phyloP scores from a whole-genome alignment of 2,113 vertebrate genomes.

The Pipra filicauda region DNA sequence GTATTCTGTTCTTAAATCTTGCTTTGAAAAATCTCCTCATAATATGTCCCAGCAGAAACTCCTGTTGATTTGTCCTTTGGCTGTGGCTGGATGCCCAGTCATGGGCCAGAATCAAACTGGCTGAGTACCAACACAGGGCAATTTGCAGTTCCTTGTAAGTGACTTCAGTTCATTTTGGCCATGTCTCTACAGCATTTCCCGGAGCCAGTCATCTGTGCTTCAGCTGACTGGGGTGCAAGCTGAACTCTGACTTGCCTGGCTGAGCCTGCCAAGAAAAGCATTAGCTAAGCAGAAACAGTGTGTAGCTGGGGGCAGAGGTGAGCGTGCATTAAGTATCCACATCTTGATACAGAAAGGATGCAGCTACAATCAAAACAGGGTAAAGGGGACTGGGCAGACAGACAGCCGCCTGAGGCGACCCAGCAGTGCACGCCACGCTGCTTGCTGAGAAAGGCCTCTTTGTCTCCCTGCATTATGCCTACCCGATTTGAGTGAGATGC shows the following conservation, averaged over 20 bases:
- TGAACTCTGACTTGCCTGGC: slow-evolving; percentile 45
- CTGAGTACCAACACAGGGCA: neutral
- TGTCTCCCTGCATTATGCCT: neutral
- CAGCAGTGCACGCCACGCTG: neutral
- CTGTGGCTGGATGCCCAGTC: neutral
- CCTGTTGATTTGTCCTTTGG: slow-evolving; percentile 26
- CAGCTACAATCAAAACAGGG: slow-evolving; percentile 1
- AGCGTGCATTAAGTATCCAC: neutral
- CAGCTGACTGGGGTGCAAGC: neutral
- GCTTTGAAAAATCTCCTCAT: neutral
- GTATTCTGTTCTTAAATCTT: slow-evolving; percentile 4
- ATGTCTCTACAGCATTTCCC: neutral
- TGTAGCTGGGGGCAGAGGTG: slow-evolving; percentile 37
- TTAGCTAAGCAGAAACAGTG: slow-evolving; percentile 49
- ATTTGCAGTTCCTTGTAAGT: slow-evolving; percentile 17
- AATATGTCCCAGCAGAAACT: neutral
- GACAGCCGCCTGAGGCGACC: neutral
- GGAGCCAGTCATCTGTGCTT: slow-evolving; percentile 17
- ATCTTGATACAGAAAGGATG: slow-evolving; percentile 27
- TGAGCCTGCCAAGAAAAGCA: slow-evolving; percentile 50
- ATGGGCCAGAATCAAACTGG: neutral
- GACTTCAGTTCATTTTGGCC: slow-evolving; percentile 6
- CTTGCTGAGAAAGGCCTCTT: neutral
- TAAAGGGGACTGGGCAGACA: neutral
- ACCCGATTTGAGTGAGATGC: neutral